phyloP scores from a whole-genome alignment of 2,888 invertebrate species.

The Paralinhomoeus sp. region DNA sequence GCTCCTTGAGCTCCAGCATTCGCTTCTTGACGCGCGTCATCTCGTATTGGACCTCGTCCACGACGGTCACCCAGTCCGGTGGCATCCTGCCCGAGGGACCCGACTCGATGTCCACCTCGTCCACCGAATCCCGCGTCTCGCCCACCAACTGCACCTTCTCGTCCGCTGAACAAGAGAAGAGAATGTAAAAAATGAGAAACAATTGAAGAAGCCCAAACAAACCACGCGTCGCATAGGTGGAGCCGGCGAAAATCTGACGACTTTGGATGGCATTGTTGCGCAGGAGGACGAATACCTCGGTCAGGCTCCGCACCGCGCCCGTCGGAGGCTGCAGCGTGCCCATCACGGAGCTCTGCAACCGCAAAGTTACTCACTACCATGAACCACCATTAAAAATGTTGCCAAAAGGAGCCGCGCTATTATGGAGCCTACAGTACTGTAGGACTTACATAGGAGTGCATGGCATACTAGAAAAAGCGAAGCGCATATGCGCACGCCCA shows the following conservation, averaged over 20 bases:
- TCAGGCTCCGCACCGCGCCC: constrained; percentile 52
- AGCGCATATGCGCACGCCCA: no score
- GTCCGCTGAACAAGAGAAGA: constrained; percentile 7
- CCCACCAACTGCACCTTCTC: constrained; percentile 13
- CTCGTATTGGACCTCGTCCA: constrained; percentile 30
- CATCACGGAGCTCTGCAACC: no score
- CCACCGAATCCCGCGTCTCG: constrained; percentile 3
- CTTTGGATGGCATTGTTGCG: constrained; percentile 85
- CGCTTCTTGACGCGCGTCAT: neutral
- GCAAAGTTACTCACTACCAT: no score
- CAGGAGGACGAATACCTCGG: constrained; percentile 78
- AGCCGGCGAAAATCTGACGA: constrained; percentile 60
- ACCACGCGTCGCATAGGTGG: neutral
- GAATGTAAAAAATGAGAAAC: neutral
- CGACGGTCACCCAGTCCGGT: constrained; percentile 29
- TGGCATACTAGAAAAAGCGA: no score
- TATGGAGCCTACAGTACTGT: no score
- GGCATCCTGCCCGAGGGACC: constrained; percentile 2
- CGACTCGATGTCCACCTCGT: neutral
- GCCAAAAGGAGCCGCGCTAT: no score
- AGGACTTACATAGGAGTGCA: no score
- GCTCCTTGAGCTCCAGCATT: constrained; percentile 47
- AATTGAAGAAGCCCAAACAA: neutral
- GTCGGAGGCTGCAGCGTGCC: constrained; percentile 11
- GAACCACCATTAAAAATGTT: no score